phyloP scores from a whole-genome alignment of 2,113 vertebrate species.

The Regulus satrapa region DNA sequence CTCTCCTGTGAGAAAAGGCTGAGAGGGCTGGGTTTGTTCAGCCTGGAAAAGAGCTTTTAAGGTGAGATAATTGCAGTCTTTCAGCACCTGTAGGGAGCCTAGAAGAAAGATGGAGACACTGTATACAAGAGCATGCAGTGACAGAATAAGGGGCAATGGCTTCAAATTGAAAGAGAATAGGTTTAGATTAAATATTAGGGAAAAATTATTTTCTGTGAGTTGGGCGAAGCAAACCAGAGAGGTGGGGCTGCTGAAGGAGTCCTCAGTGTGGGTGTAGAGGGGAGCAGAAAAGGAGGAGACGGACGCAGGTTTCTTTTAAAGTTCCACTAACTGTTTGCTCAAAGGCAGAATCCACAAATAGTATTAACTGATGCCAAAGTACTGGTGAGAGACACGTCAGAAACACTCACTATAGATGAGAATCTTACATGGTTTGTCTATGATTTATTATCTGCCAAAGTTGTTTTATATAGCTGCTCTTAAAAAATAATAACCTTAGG shows the following conservation, averaged over 20 bases:
- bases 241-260: not conserved
- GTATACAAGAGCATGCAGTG: too few relatives aligned
- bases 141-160: not conserved
- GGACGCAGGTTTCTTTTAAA: not conserved
- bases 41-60: not conserved
- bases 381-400: not conserved
- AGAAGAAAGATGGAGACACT: not conserved
- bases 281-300: not conserved
- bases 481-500: not conserved
- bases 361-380: not conserved
- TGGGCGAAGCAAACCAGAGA: not conserved
- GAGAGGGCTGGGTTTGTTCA: not conserved
- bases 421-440: not conserved
- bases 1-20: not conserved
- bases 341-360: not conserved
- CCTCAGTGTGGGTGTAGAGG: not conserved
- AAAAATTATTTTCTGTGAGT: not conserved
- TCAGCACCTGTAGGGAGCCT: not conserved
- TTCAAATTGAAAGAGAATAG: not conserved
- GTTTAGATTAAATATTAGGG: not conserved
- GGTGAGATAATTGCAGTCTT: not conserved
- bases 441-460: not conserved
- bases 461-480: not conserved
- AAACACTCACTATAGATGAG: not conserved
- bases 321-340: not conserved